Base-by-base conservation (phyloP, 2,888 invertebrate species). In the Cylindroiulus punctatus region DNA sequence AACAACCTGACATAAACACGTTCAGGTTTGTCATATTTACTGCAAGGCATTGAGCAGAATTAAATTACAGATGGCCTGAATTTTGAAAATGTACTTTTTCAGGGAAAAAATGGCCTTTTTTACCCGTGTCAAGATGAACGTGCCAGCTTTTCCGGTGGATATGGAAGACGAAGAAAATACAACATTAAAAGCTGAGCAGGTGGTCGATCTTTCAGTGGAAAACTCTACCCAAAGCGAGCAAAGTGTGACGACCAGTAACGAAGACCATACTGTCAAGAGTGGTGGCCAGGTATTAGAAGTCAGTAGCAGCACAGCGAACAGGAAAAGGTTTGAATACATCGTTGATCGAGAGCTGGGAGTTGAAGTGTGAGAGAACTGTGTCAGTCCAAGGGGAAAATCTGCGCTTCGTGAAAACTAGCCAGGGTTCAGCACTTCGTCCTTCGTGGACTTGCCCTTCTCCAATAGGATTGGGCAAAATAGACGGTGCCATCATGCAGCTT, bases 61-160 rank as follows among this genome's bases (percentile, higher is more conserved):
- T 7, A 36, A 2, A 36, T 36, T 36, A 7, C 2, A 36, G 7
- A 36, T 36, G 36, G 36, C 26, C 1, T 4, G 26, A 30, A 32
- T 8, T 30, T 81, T 8, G 0, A 40, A 4, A 0, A 22, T 84
- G 26, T 44, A 10, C 3, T 19, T 22, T 86, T 83, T 44, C 92
- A 98, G 98, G 92, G 97, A 98, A 92, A 98, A 98, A 92, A 97
- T 98, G 95, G 97, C 97, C 81, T 98, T 98, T 92, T 98, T 98
- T 91, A 97, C 97, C 0, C 94, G 89, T 26, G 90, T 90, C 26
- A 90, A 90, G 87, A 89, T 90, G 89, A 89, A 89, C 47, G 90
- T 91, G 5, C 90, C 90, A 32, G 86, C 87, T 26, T 87, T 88
- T 86, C 88, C 88, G 52, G 84, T 88, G 40, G 88, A 88, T 81